Conservation (phyloP, 2,888 invertebrate genomes). For the Actias luna region DNA sequence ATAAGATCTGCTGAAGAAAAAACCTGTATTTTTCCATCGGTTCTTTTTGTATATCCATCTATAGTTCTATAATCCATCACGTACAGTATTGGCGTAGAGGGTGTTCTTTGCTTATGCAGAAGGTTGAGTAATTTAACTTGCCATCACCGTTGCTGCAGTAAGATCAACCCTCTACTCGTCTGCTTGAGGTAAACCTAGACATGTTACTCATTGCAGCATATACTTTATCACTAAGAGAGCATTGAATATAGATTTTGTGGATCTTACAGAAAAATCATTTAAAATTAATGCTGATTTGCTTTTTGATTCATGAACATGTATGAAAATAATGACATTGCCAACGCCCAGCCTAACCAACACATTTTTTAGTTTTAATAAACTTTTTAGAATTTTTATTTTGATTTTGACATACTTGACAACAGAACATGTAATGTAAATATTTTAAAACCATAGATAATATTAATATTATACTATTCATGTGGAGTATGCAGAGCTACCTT, state of each 20-base stretch:
- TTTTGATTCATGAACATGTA: slow-evolving; percentile 54
- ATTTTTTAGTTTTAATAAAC: slow-evolving; percentile 35
- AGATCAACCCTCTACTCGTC: neutral
- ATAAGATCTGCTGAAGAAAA: too few species aligned
- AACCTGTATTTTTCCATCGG: neutral
- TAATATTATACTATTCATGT: too few species aligned
- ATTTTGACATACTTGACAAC: neutral
- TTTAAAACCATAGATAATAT: neutral
- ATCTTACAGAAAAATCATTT: neutral
- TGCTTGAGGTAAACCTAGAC: neutral
- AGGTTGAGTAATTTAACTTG: neutral
- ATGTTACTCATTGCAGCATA: neutral
- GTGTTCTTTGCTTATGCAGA: neutral
- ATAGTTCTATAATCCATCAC: neutral
- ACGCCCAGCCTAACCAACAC: slow-evolving; percentile 71
- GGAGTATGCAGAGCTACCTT: too few species aligned
- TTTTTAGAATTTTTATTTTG: slow-evolving; percentile 13
- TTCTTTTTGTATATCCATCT: neutral
- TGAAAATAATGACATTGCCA: slow-evolving; percentile 60
- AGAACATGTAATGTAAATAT: neutral
- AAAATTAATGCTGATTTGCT: slow-evolving; percentile 2
- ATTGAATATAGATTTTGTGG: neutral
- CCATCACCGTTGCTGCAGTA: neutral
- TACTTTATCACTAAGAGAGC: neutral
- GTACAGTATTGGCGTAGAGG: neutral